Evolutionary conservation across 2,797 vertebrate genomes (phyloP).

Genomic region (Liasis olivaceus): DNA sequence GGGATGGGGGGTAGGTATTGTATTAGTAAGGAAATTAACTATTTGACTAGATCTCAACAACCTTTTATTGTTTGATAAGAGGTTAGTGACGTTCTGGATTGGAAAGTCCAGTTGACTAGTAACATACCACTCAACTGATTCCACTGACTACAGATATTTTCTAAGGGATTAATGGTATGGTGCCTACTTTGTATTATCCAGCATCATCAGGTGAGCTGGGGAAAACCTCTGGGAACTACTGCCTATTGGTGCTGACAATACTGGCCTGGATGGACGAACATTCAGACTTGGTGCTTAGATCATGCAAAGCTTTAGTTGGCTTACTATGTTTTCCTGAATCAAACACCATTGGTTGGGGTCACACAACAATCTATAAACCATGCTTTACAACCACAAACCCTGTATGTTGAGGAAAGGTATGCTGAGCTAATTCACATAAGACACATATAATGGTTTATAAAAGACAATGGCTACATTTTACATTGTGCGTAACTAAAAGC

Average conservation of each 20-base stretch:
- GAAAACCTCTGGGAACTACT: neutral
- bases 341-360: neutral
- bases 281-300: neutral
- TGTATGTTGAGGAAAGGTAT: neutral
- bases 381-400: neutral
- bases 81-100: neutral
- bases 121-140: neutral
- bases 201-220: neutral
- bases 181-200: neutral
- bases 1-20: too few relatives aligned
- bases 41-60: neutral
- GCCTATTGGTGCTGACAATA: neutral
- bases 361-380: neutral
- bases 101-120: neutral
- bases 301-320: neutral
- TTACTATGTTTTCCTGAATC: neutral
- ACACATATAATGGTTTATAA: neutral
- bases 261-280: neutral
- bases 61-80: neutral
- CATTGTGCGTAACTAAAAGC: neutral
- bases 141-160: neutral
- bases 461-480: neutral
- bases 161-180: neutral
- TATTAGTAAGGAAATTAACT: neutral
- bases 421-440: neutral